phyloP scores from a whole-genome alignment of 2,888 invertebrate species.

The Cerastis rubricosa region DNA sequence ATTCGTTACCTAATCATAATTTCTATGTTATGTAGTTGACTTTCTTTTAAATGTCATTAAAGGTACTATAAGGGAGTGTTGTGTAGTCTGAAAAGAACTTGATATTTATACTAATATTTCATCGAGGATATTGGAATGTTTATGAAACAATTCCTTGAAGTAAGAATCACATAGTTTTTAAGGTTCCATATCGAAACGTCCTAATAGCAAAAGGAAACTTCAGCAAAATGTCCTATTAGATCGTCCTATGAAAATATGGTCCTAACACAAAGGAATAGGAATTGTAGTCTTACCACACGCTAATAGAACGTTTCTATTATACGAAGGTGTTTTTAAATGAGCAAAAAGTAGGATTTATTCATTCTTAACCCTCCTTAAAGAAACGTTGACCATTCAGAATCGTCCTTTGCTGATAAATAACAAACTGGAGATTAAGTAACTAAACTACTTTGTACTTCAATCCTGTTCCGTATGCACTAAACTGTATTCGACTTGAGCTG shows the following conservation, averaged over 20 bases:
- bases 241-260: too few species aligned
- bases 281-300: too few species aligned
- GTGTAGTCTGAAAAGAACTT: background rate
- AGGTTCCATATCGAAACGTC: too few species aligned
- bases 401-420: background rate
- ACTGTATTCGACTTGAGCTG: background rate
- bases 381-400: background rate
- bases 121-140: background rate
- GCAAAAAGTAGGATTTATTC: background rate
- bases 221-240: too few species aligned
- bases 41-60: slow-evolving; percentile 36
- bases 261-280: too few species aligned
- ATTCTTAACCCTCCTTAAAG: background rate
- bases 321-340: background rate
- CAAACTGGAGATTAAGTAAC: background rate
- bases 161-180: background rate
- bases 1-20: slow-evolving; percentile 45
- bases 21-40: slow-evolving; percentile 10
- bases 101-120: background rate
- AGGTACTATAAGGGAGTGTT: slow-evolving; percentile 5
- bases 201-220: too few species aligned
- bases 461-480: background rate
- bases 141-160: slow-evolving; percentile 29
- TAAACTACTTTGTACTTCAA: background rate
- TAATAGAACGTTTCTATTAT: too few species aligned